phyloP scores from a whole-genome alignment of 2,797 vertebrate species.

The Varecia variegata region DNA sequence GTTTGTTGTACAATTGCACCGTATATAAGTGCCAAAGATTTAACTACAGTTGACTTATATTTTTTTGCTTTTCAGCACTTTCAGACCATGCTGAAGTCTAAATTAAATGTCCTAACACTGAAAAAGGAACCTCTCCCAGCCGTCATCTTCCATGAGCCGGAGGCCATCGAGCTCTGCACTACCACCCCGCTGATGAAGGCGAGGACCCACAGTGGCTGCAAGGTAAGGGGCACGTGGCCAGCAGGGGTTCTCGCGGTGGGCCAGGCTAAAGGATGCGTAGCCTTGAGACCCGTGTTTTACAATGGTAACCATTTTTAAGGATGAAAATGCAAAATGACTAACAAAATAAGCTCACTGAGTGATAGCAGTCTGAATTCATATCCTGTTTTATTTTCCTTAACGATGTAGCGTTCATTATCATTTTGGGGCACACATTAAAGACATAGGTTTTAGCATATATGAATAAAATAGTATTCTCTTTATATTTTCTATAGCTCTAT shows the following conservation, averaged over 20 bases:
- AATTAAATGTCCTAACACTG: slow-evolving; percentile 97
- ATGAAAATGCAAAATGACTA: neutral
- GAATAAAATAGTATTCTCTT: neutral
- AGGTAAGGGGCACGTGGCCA: slow-evolving; percentile 84
- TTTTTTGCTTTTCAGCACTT: slow-evolving; percentile 90
- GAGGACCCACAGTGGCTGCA: slow-evolving; percentile 92
- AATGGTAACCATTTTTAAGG: neutral
- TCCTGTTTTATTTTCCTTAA: neutral
- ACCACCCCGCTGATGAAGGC: slow-evolving; percentile 93
- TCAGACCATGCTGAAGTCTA: slow-evolving; percentile 99
- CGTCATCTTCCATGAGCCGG: slow-evolving; percentile 98
- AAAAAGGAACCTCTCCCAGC: slow-evolving; percentile 96
- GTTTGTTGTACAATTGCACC: neutral
- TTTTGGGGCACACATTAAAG: neutral
- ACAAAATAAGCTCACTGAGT: neutral
- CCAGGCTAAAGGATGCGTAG: neutral
- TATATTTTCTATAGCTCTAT: neutral
- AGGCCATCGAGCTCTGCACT: slow-evolving; percentile 98
- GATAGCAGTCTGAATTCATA: neutral
- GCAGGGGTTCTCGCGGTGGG: neutral
- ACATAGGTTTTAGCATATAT: neutral
- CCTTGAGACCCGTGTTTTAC: neutral
- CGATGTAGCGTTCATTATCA: neutral
- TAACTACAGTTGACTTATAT: neutral
- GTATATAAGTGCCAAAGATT: neutral